Conservation (phyloP, 1,140 invertebrate species). For the Mizuhopecten yessoensis region DNA sequence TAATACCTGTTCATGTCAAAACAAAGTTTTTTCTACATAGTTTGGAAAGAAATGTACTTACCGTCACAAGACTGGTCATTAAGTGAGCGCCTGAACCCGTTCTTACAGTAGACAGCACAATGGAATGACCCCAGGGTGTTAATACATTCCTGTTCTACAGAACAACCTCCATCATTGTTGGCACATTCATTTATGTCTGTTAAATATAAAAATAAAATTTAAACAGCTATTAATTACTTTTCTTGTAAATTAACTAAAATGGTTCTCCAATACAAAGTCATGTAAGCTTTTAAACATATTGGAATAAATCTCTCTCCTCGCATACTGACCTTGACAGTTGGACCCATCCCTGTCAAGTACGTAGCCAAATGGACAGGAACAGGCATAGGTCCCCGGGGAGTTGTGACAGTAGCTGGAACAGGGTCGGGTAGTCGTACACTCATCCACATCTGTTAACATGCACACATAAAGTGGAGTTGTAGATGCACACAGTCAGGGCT, state of each 20-base stretch:
- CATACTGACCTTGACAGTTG: slow-evolving; percentile 80
- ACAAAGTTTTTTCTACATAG: too few species aligned
- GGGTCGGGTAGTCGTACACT: slow-evolving; percentile 84
- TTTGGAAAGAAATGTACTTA: slow-evolving; percentile 56
- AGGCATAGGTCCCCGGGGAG: slow-evolving; percentile 85
- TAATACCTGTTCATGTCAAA: too few species aligned
- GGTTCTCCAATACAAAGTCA: too few species aligned
- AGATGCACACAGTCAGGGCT: too few species aligned
- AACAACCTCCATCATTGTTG: slow-evolving; percentile 73
- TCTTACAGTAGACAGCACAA: slow-evolving; percentile 79
- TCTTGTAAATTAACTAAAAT: too few species aligned
- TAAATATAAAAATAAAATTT: slow-evolving; percentile 47
- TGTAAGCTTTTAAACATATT: too few species aligned
- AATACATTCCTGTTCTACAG: slow-evolving; percentile 78
- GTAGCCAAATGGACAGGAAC: slow-evolving; percentile 87
- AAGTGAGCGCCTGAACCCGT: slow-evolving; percentile 74
- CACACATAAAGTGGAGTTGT: too few species aligned
- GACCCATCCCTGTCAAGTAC: slow-evolving; percentile 77
- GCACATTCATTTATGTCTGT: slow-evolving; percentile 83
- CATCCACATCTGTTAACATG: slow-evolving; percentile 85
- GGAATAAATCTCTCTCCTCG: background rate
- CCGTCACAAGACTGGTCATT: slow-evolving; percentile 80
- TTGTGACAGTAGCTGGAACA: slow-evolving; percentile 87
- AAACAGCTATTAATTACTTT: background rate
- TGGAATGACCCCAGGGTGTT: slow-evolving; percentile 82